Percentiles rank a stretch among this genome's conserved stretches.
phyloP scores from a whole-genome alignment of 2,888 invertebrate genomes.

The Isotomurus palustris region DNA sequence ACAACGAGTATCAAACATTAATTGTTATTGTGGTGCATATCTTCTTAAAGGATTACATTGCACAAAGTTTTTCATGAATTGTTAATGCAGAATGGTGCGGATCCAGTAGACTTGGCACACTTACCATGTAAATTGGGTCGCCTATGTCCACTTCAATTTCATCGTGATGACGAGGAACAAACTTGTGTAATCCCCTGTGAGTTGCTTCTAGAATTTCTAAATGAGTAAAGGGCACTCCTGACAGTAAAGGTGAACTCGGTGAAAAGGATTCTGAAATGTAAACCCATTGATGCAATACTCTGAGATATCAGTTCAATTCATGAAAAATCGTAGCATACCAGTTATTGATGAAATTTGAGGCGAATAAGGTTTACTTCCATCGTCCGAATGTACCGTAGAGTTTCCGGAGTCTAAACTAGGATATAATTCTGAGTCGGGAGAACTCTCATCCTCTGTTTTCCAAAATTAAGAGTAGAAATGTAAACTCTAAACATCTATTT shows the following conservation, averaged over 20 bases:
- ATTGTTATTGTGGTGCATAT: no score
- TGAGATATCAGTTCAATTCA: constrained; percentile 30
- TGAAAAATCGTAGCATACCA: no score
- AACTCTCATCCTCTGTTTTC: constrained; percentile 59
- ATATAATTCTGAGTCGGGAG: constrained; percentile 78
- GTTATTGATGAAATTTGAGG: constrained; percentile 63
- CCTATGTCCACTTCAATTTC: constrained; percentile 96
- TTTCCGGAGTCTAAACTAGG: constrained; percentile 80
- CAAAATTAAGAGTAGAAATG: neutral
- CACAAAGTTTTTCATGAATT: no score
- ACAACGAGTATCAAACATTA: no score
- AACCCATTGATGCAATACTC: neutral
- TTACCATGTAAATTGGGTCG: constrained; percentile 92
- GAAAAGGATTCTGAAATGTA: constrained; percentile 54
- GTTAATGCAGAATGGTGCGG: no score
- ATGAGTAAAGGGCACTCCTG: constrained; percentile 73
- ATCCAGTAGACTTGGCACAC: no score
- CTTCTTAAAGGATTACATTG: no score
- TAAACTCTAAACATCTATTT: neutral
- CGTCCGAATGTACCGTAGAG: constrained; percentile 86
- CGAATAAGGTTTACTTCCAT: constrained; percentile 68
- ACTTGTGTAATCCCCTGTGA: constrained; percentile 91
- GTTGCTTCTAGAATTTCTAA: constrained; percentile 86
- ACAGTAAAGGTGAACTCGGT: constrained; percentile 58
- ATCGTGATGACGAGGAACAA: constrained; percentile 89